A percentile compares a stretch with the other conserved stretches of the same genome.
These are phyloP conservation scores for Apus apus DNA, from an alignment of 2,113 vertebrate species.

Conservation along the genomic window DNA sequence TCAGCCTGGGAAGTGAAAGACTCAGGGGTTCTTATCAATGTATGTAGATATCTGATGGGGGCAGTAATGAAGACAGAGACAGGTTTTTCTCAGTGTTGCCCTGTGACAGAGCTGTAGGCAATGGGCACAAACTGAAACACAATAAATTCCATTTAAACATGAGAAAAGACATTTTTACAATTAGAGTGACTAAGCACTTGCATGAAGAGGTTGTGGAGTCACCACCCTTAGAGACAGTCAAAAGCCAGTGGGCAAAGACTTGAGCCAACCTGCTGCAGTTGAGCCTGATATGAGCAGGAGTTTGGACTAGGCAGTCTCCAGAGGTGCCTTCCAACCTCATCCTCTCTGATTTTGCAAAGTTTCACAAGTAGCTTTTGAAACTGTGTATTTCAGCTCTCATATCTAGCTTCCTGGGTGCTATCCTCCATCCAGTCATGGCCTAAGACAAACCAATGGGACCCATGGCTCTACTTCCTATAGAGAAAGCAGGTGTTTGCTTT, in stretches of 20 bases:
- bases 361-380: neutral
- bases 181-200: neutral
- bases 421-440: neutral
- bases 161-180: neutral
- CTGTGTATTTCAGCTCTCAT: accelerated
- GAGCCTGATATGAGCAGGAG: neutral
- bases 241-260: neutral
- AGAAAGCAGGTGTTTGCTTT: neutral
- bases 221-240: neutral
- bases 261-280: neutral
- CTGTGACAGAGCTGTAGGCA: neutral
- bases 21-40: neutral
- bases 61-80: neutral
- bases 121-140: neutral
- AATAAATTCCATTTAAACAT: neutral
- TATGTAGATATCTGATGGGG: neutral
- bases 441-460: neutral
- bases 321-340: neutral
- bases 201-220: neutral
- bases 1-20: neutral
- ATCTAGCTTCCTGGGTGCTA: neutral
- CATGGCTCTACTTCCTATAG: neutral
- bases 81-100: neutral
- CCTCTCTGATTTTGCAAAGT: neutral
- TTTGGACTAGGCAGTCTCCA: neutral